Base-by-base conservation (phyloP, 2,888 invertebrate species). In the Stenodema calcarata region DNA sequence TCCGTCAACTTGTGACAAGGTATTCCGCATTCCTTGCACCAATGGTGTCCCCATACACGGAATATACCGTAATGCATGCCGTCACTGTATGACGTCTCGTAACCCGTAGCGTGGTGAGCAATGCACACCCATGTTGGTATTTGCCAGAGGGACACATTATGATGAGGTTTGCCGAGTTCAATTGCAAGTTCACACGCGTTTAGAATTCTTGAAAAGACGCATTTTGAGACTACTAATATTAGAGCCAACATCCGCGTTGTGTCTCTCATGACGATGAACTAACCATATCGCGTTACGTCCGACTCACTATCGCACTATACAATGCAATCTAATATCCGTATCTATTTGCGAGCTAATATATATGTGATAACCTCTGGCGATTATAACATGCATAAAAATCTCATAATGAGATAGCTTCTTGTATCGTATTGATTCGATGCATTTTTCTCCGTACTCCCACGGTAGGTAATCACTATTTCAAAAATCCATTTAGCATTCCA, bases 101-200 rank as follows among this genome's bases (percentile, higher is more conserved):
- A 42, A 18, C 28, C 28, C 3, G 82, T 18, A n/a, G 70, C 70
- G 14, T 69, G 70, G 9, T 70, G 62, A 28, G 82, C 82, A 9
- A 82, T 30, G 30, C 82, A 82, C 14, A 82, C 82, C 82, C 82
- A 82, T 1, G 82, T 82, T 1, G 82, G 82, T 14, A 82, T 82
- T 44, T 82, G 82, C 82, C 82, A 82, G 9, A 69, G n/a, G 18
- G 27, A 16, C 18, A 82, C 62, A 30, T 82, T 62, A 12, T 69
- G 42, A 11, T 41, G 18, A 1, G 82, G 82, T 42, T 82, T 82
- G 14, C 62, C 23, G 11, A 82, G 70, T 82, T 82, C 82, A n/a
- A 27, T 1, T 0, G 82, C 82, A 12, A 82, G 62, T 69, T 82
- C 82, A 18, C 82, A 82, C 11, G 82, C 62, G 3, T 69, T 82